Evolutionary conservation across 2,797 vertebrate genomes (phyloP).

Genomic region (Taenioides sp.): DNA sequence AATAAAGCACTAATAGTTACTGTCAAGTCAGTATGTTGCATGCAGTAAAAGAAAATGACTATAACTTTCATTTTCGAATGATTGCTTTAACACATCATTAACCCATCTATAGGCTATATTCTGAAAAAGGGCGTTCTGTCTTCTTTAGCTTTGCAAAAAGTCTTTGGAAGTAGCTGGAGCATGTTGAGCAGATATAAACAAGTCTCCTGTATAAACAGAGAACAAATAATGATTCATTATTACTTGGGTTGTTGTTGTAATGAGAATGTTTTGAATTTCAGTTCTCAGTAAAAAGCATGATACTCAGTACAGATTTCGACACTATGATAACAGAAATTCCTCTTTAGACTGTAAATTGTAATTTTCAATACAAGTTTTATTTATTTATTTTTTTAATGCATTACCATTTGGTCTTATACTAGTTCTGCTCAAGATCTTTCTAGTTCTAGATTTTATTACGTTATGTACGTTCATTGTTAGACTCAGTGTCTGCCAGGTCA

Average conservation of each 20-base stretch:
- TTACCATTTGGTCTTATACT: too few relatives aligned
- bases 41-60: background rate
- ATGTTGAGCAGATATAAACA: background rate
- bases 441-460: too few relatives aligned
- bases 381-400: too few relatives aligned
- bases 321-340: too few relatives aligned
- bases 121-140: background rate
- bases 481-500: too few relatives aligned
- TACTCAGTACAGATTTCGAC: too few relatives aligned
- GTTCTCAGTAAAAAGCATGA: too few relatives aligned
- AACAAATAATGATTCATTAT: background rate
- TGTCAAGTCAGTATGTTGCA: background rate
- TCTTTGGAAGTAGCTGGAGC: background rate
- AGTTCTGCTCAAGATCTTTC: too few relatives aligned
- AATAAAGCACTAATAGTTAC: background rate
- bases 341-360: too few relatives aligned
- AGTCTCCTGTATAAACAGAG: background rate
- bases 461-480: too few relatives aligned
- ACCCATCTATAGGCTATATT: background rate
- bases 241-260: background rate
- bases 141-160: background rate
- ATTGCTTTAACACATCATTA: background rate
- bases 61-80: background rate
- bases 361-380: too few relatives aligned
- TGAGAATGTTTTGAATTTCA: too few relatives aligned